A percentile compares a stretch with the other conserved stretches of the same genome.
These are phyloP conservation scores for Hanleya hanleyi DNA, from an alignment of 2,888 invertebrate species.

Conservation along the genomic window DNA sequence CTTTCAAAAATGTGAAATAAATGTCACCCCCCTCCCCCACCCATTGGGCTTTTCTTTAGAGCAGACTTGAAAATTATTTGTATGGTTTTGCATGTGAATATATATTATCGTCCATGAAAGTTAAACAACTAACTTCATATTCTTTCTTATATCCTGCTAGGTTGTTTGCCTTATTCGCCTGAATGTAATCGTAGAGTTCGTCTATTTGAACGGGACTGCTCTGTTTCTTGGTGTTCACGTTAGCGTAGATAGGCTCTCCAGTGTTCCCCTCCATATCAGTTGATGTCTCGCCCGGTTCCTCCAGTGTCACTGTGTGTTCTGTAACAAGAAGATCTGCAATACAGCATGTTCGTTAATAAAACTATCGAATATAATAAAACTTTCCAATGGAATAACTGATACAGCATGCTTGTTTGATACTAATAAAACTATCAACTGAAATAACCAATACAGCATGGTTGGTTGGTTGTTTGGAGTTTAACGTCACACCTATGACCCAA, in stretches of 20 bases:
- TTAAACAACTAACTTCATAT: conserved; percentile 53
- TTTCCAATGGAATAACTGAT: too few species aligned
- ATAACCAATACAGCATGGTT: too few species aligned
- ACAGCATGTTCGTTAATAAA: not conserved
- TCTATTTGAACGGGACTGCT: conserved; percentile 54
- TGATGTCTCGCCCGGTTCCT: conserved; percentile 3
- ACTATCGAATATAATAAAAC: not conserved
- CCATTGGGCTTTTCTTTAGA: too few species aligned
- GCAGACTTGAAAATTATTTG: too few species aligned
- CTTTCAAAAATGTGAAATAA: too few species aligned
- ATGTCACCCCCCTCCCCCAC: too few species aligned
- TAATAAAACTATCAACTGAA: too few species aligned
- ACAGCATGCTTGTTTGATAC: too few species aligned
- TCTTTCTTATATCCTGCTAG: conserved; percentile 58
- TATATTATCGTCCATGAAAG: too few species aligned
- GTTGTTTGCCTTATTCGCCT: conserved; percentile 54
- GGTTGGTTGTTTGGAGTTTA: too few species aligned
- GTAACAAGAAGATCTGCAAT: not conserved
- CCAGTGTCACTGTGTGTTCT: not conserved
- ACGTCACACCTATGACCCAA: too few species aligned
- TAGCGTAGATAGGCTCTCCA: conserved; percentile 64
- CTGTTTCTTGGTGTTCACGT: conserved; percentile 56
- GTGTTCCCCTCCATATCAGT: not conserved
- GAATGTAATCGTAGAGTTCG: conserved; percentile 57
- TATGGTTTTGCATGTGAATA: too few species aligned